These are phyloP conservation scores for Drosophila chauvacae DNA, from an alignment of 1,140 invertebrate species.

Conservation along the genomic window DNA sequence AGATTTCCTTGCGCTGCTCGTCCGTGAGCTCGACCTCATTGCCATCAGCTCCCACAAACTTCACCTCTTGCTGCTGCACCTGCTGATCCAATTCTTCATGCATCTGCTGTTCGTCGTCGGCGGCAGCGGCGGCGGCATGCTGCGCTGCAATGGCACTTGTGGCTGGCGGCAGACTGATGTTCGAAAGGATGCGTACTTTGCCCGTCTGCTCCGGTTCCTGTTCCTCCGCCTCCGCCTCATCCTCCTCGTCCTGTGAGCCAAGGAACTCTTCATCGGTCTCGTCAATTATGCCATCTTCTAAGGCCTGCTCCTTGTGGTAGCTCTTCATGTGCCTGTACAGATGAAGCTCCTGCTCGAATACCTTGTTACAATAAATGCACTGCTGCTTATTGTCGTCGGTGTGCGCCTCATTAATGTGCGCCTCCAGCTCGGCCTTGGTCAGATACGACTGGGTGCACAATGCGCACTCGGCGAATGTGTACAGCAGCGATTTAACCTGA, in stretches of 20 bases:
- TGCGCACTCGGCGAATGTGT: conserved; percentile 90
- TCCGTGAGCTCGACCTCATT: conserved; percentile 79
- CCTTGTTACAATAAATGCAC: conserved; percentile 89
- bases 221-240: conserved; percentile 44
- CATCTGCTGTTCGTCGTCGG: conserved; percentile 52
- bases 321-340: conserved; percentile 89
- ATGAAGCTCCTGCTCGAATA: conserved; percentile 87
- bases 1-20: conserved; percentile 81
- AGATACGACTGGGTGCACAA: conserved; percentile 90
- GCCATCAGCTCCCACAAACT: conserved; percentile 82
- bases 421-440: conserved; percentile 86
- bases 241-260: conserved; percentile 80
- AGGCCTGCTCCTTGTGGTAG: conserved; percentile 87
- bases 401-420: conserved; percentile 84
- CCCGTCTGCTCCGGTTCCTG: conserved; percentile 26
- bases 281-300: conserved; percentile 87
- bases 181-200: conserved; percentile 86
- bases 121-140: conserved; percentile 22
- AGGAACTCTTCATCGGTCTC: conserved; percentile 86
- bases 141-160: conserved; percentile 59
- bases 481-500: conserved; percentile 89
- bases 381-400: conserved; percentile 86
- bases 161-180: conserved; percentile 84
- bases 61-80: conserved; percentile 66
- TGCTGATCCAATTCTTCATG: conserved; percentile 69